These are phyloP conservation scores for Hedychridium roseum DNA, from an alignment of 2,888 invertebrate species.

Conservation along the genomic window DNA sequence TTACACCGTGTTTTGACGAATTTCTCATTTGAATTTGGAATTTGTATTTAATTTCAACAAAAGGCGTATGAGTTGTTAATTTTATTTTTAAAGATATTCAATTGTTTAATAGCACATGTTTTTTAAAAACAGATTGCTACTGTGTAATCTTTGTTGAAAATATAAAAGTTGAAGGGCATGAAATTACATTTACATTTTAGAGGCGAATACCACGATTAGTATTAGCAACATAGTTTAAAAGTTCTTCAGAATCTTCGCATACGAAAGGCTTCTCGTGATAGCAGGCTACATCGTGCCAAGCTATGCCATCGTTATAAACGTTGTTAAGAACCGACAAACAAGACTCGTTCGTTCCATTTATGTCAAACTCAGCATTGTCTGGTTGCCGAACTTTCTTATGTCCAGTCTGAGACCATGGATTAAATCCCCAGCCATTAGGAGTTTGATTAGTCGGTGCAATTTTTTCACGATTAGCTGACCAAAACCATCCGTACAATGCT, in stretches of 20 bases:
- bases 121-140: no score
- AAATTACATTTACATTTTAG: no score
- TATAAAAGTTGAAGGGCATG: no score
- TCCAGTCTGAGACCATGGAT: constrained; percentile 90
- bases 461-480: constrained; percentile 90
- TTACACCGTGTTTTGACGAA: no score
- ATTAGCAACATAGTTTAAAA: constrained; percentile 83
- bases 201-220: constrained; percentile 86
- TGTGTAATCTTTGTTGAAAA: no score
- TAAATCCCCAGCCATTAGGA: constrained; percentile 80
- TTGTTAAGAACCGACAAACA: constrained; percentile 89
- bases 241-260: constrained; percentile 90
- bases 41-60: no score
- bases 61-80: no score
- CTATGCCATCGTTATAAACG: constrained; percentile 92
- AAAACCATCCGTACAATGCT: constrained; percentile 88
- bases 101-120: no score
- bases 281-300: constrained; percentile 94
- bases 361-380: constrained; percentile 91
- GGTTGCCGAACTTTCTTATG: constrained; percentile 90
- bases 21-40: no score
- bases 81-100: no score
- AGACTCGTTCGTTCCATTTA: constrained; percentile 87
- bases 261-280: constrained; percentile 92
- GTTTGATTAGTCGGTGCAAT: constrained; percentile 80